Evolutionary conservation across 2,797 vertebrate species (phyloP).

Genomic region (Arnoldichthys spilopterus): DNA sequence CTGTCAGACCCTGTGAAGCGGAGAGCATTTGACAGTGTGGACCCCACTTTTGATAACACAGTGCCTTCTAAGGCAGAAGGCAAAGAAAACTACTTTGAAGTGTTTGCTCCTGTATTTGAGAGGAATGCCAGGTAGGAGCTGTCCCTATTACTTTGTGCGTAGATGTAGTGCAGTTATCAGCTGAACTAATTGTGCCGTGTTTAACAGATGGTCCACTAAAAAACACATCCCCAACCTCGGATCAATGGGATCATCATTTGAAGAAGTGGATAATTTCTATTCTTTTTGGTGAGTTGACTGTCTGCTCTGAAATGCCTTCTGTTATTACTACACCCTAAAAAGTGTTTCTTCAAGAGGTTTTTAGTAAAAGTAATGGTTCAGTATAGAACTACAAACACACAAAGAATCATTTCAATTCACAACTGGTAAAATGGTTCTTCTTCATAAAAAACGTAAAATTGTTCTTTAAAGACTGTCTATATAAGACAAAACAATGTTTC

Average conservation of each 20-base stretch:
- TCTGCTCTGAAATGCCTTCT: too few relatives aligned
- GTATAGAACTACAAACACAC: too few relatives aligned
- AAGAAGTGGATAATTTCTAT: slow-evolving; percentile 97
- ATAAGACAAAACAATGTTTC: too few relatives aligned
- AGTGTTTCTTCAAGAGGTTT: too few relatives aligned
- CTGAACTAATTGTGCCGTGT: background rate
- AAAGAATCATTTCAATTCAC: too few relatives aligned
- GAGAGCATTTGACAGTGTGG: slow-evolving; percentile 95
- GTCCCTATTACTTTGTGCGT: background rate
- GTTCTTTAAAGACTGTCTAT: too few relatives aligned
- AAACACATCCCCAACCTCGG: slow-evolving; percentile 91
- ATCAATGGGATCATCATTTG: slow-evolving; percentile 86
- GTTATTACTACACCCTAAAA: too few relatives aligned
- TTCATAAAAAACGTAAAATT: too few relatives aligned
- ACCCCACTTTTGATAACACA: slow-evolving; percentile 94
- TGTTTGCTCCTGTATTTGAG: slow-evolving; percentile 90
- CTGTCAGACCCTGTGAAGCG: slow-evolving; percentile 93
- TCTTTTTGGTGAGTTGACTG: slow-evolving; percentile 91
- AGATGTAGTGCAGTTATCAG: background rate
- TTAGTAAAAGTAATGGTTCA: too few relatives aligned
- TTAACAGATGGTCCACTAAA: slow-evolving; percentile 89
- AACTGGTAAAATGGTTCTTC: too few relatives aligned
- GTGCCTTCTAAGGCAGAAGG: slow-evolving; percentile 93
- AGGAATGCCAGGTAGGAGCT: slow-evolving; percentile 88
- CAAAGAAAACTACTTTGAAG: slow-evolving; percentile 93